These are phyloP conservation scores for Festucalex cinctus DNA, from an alignment of 2,113 vertebrate genomes.

Conservation along the genomic window DNA sequence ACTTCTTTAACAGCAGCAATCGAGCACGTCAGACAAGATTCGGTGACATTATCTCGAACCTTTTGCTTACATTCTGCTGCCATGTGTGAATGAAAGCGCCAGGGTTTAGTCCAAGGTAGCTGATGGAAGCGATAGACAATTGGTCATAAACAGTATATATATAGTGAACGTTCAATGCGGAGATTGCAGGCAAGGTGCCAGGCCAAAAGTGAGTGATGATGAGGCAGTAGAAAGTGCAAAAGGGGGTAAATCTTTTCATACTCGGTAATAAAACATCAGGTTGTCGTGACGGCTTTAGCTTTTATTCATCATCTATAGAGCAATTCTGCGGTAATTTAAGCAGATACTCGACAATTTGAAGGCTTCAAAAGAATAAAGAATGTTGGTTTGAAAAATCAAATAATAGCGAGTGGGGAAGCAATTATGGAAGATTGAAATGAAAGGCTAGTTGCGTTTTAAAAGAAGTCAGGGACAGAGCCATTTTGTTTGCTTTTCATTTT, in stretches of 20 bases:
- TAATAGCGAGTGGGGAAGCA: neutral
- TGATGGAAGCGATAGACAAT: neutral
- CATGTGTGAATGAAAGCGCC: neutral
- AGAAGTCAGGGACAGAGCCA: neutral
- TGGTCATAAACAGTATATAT: neutral
- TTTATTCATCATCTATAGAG: neutral
- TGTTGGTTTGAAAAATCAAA: neutral
- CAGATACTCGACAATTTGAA: neutral
- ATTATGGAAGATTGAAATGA: neutral
- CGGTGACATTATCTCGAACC: neutral
- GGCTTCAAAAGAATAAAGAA: neutral
- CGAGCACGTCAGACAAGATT: neutral
- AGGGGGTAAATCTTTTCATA: neutral
- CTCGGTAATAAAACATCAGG: neutral
- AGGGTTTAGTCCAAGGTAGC: neutral
- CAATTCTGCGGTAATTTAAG: neutral
- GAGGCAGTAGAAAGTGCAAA: neutral
- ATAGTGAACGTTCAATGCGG: neutral
- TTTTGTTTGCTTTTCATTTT: neutral
- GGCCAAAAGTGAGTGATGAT: neutral
- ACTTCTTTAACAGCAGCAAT: neutral
- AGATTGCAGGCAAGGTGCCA: neutral
- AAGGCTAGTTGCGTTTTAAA: neutral
- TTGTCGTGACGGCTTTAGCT: neutral
- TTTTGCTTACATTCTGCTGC: constrained; percentile 1